phyloP scores from a whole-genome alignment of 2,797 vertebrate species.

The Molossus molossus region DNA sequence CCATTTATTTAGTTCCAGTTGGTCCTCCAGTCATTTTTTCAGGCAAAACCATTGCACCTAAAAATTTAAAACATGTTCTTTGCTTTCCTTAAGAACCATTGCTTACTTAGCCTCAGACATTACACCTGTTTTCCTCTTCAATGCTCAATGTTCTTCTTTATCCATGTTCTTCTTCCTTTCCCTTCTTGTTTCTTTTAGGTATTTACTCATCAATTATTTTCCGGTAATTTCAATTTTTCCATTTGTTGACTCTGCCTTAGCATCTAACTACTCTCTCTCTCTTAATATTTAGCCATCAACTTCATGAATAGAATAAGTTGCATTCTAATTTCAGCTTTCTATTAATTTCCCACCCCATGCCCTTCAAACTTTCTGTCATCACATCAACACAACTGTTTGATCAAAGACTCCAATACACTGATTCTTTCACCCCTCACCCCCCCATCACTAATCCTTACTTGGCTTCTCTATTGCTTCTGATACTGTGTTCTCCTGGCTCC shows the following conservation, averaged over 20 bases:
- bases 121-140: neutral
- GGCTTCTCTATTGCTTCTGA: neutral
- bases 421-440: neutral
- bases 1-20: neutral
- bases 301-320: neutral
- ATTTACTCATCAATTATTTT: neutral
- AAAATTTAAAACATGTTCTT: neutral
- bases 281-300: neutral
- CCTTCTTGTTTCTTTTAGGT: neutral
- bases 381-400: neutral
- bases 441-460: neutral
- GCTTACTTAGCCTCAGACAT: neutral
- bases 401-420: neutral
- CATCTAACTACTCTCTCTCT: neutral
- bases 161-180: neutral
- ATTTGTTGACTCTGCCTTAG: neutral
- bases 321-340: neutral
- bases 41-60: neutral
- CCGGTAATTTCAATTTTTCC: neutral
- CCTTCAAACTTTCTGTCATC: neutral
- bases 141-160: neutral
- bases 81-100: neutral
- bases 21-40: neutral
- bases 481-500: neutral
- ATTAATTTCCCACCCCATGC: neutral